These are phyloP conservation scores for Lasioglossum vierecki DNA, from an alignment of 2,888 invertebrate species.

Conservation along the genomic window DNA sequence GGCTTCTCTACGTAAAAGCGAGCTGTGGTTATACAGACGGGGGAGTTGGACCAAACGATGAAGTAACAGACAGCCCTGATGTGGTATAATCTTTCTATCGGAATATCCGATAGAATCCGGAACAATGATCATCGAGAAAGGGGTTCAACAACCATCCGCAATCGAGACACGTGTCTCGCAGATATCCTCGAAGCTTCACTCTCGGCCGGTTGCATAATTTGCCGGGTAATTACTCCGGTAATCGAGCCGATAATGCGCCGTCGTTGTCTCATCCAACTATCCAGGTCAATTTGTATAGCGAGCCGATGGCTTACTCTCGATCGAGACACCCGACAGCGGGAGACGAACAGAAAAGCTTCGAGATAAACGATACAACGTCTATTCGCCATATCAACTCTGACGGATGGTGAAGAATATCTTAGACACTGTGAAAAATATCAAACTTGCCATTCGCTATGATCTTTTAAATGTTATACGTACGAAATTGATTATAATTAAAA, in stretches of 20 bases:
- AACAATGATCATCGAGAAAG: not conserved
- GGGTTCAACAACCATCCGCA: not conserved
- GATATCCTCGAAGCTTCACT: not conserved
- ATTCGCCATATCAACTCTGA: too few relatives aligned
- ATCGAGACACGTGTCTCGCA: constrained; percentile 3
- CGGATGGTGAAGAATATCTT: too few relatives aligned
- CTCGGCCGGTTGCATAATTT: constrained; percentile 40
- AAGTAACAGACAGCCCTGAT: not conserved
- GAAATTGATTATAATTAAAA: too few relatives aligned
- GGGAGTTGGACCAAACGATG: not conserved
- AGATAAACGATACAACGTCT: too few relatives aligned
- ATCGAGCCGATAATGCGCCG: constrained; percentile 34
- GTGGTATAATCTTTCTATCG: not conserved
- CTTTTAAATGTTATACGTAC: too few relatives aligned
- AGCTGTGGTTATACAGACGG: not conserved
- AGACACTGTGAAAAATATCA: too few relatives aligned
- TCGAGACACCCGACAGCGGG: not conserved
- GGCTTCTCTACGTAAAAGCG: not conserved
- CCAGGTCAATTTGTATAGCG: constrained; percentile 22
- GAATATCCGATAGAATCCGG: not conserved
- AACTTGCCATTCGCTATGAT: too few relatives aligned
- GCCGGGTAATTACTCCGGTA: constrained; percentile 29
- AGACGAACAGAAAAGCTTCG: not conserved
- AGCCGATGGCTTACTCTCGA: constrained; percentile 4
- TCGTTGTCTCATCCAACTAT: constrained; percentile 15